Base-by-base conservation (phyloP, 2,113 vertebrate species). In the Paramisgurnus dabryanus region DNA sequence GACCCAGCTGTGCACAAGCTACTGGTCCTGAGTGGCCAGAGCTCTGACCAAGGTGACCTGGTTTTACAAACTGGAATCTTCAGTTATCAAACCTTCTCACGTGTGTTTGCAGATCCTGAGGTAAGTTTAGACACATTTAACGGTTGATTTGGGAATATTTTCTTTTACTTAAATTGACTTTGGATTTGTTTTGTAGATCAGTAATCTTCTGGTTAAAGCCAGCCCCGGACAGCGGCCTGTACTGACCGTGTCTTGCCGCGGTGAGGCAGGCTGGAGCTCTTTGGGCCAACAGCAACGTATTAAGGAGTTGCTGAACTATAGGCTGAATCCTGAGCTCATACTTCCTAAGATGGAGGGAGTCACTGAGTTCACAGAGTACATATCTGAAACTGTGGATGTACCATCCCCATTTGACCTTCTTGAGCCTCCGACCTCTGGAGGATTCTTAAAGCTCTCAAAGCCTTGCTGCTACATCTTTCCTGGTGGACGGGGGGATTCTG, bases 381-480 rank as follows among this genome's bases (percentile, higher is more conserved):
- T 96, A 88, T 95, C 96, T 49, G 96, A 97, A 89, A 96, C 96
- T 2, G 95, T 96, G 81, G 95, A 96, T 0, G 95, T 96, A 50
- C 96, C 96, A 0, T 98, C 96, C 17, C 96, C 98, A 0, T 98
- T 99, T 87, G 96, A 99, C 87, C 95, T 98, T 18, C 92, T 99
- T 70, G 98, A 99, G 82, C 96, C 96, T 4, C 97, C 98, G 49
- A 97, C 97, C 4, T 98, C 97, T 4, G 97, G 97, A 79, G 98
- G 98, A 64, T 99, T 99, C 88, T 88, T 99, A 84, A 99, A 99
- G 85, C 95, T 99, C 75, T 99, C 98, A 73, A 98, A 97, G 60
- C 98, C 98, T 82, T 99, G 98, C 88, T 98, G 97, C 89, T 99
- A 99, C 87, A 98, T 99, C 84, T 99, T 99, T 74, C 98, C 98